Evolutionary conservation across 1,140 invertebrate species (phyloP), one percentile per base, ranked within the genome.

Genomic region (Coelopa frigida): DNA sequence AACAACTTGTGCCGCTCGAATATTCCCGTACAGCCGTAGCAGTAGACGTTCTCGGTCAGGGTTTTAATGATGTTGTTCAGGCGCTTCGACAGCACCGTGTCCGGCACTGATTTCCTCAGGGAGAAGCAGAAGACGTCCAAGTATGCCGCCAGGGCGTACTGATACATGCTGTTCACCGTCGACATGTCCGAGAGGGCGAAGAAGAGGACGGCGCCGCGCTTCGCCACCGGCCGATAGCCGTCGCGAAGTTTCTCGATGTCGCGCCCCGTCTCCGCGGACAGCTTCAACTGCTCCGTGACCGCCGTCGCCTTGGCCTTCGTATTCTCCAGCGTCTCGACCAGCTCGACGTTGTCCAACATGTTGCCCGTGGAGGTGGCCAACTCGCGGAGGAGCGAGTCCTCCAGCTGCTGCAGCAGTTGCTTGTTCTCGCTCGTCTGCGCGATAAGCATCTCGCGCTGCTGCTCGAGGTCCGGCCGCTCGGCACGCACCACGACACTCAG

Each of bases 1-100:
- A 94, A 70, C 24, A 94, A 65, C 63, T 94, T 94, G 70, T 95
- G 88, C 39, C 82, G 80, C 63, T 94, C 88, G 61, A 94, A 94
- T 48, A 94, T 88, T 38, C 87, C 89, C 27, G 85, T 91, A 54
- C 89, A 94, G 1, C 88, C 89, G 56, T 89, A 94, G 56, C 87
- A 82, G 56, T 94, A 94, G 1, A 94, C 80, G 58, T 86, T 89
- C 56, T 85, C 83, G 1, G 88, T 94, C 15, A 94, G 67, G 36
- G 80, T 87, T 18, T 81, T 78, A 45, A 91, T 88, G 11, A 94
- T 91, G 55, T 92, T 94, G 10, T 66, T 69, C 5, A 94, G 65
- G 3, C 89, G 76, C 54, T 82, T 84, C 2, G 62, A 52, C 1
- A 93, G 60, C 31, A 82, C 75, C 5, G 80, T 76, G 64, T 91